Evolutionary conservation across 2,797 vertebrate genomes (phyloP).

Genomic region (Buphagus erythrorhynchus): DNA sequence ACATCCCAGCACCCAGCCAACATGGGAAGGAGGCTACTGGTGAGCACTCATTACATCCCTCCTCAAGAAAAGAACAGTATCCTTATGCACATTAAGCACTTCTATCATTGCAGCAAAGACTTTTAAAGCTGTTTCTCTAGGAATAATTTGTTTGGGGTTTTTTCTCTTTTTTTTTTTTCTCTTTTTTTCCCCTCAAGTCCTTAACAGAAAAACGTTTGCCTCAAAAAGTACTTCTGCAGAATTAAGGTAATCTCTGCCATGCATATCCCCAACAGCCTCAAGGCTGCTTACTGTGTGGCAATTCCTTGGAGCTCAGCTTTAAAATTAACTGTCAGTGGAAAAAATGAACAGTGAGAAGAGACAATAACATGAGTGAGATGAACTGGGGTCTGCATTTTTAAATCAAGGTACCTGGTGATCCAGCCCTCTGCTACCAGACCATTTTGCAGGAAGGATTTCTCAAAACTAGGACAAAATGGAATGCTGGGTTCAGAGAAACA

Average conservation of each 20-base stretch:
- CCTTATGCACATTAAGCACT: background rate
- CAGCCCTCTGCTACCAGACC: background rate
- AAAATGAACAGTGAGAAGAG: background rate
- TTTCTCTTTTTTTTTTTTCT: accelerated
- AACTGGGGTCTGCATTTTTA: background rate
- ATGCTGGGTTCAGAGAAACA: background rate
- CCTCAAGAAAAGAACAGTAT: background rate
- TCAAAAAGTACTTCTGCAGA: background rate
- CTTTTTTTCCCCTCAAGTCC: background rate
- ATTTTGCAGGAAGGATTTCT: background rate
- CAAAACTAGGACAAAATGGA: background rate
- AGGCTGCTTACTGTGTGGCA: background rate
- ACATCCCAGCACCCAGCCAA: background rate
- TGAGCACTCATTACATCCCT: background rate
- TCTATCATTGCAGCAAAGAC: background rate
- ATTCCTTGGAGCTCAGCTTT: background rate
- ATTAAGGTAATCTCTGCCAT: background rate
- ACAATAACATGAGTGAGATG: background rate
- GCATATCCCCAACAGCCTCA: background rate
- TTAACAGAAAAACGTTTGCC: background rate
- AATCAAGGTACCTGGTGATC: background rate
- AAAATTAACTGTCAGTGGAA: background rate
- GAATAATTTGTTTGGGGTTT: background rate
- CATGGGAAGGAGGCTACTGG: background rate
- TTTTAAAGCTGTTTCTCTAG: background rate